phyloP scores from a whole-genome alignment of 2,888 invertebrate genomes.

The Hipparchia semele region DNA sequence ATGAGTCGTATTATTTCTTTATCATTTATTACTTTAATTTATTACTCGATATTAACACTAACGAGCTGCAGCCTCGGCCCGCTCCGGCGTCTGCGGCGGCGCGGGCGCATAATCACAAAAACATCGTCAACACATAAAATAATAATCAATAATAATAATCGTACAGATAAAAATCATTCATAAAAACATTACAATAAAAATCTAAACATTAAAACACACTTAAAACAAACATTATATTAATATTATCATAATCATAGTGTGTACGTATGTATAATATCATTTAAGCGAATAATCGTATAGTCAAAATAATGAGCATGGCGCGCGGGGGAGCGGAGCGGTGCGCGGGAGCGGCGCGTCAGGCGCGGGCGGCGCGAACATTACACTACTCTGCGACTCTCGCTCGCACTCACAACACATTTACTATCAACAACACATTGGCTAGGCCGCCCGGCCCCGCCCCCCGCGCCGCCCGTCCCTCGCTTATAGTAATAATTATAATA shows the following conservation, averaged over 20 bases:
- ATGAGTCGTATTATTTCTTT: conserved; percentile 80
- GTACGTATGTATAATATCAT: conserved; percentile 82
- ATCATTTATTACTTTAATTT: conserved; percentile 75
- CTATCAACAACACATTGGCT: conserved; percentile 60
- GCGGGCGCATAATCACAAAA: conserved; percentile 78
- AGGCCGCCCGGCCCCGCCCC: conserved; percentile 52
- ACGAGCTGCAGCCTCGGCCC: conserved; percentile 77
- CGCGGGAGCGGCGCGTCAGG: conserved; percentile 35
- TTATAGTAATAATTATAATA: conserved; percentile 52
- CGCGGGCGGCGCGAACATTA: conserved; percentile 38
- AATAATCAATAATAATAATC: conserved; percentile 83
- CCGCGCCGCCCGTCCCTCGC: conserved; percentile 72
- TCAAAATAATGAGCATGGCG: conserved; percentile 81
- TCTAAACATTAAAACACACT: conserved; percentile 84
- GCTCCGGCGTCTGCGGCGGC: conserved; percentile 39
- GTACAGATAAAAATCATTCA: conserved; percentile 83
- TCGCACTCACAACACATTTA: conserved; percentile 46
- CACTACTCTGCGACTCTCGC: conserved; percentile 40
- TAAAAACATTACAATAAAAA: conserved; percentile 84
- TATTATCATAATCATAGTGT: conserved; percentile 82
- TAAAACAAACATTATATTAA: conserved; percentile 84
- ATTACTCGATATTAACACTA: conserved; percentile 78
- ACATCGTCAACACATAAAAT: conserved; percentile 83
- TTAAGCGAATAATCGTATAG: conserved; percentile 82
- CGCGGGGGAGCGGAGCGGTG: conserved; percentile 65